Conservation (phyloP, 2,797 vertebrate genomes). For the Margarornis squamiger region DNA sequence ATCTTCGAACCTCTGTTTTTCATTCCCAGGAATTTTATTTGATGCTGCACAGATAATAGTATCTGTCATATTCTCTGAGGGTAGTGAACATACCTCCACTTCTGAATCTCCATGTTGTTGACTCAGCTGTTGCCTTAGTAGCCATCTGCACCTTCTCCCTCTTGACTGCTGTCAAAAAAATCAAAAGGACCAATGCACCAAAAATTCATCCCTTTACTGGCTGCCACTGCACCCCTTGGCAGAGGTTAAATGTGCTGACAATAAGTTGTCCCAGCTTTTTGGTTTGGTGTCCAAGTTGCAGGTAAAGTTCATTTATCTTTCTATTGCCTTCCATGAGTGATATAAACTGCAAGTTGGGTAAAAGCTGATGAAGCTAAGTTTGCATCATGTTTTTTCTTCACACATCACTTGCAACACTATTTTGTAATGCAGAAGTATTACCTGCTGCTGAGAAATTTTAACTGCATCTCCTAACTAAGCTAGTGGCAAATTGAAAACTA, state of each 20-base stretch:
- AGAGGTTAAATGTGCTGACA: neutral
- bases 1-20: neutral
- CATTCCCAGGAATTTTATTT: neutral
- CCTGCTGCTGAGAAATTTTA: constrained; percentile 31
- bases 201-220: neutral
- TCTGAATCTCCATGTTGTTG: neutral
- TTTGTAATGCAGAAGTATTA: neutral
- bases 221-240: neutral
- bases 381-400: neutral
- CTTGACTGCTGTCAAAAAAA: neutral
- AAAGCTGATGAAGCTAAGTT: neutral
- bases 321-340: neutral
- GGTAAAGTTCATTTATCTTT: neutral
- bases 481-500: constrained; percentile 62
- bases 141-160: neutral
- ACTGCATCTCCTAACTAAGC: constrained; percentile 38
- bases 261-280: neutral
- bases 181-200: neutral
- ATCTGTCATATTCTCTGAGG: neutral
- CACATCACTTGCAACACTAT: neutral
- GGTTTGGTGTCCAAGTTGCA: neutral
- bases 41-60: neutral
- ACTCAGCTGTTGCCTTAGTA: neutral
- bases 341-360: neutral
- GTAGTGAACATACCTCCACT: neutral